Conservation (phyloP, 2,797 vertebrate genomes). For the Takifugu ocellatus region DNA sequence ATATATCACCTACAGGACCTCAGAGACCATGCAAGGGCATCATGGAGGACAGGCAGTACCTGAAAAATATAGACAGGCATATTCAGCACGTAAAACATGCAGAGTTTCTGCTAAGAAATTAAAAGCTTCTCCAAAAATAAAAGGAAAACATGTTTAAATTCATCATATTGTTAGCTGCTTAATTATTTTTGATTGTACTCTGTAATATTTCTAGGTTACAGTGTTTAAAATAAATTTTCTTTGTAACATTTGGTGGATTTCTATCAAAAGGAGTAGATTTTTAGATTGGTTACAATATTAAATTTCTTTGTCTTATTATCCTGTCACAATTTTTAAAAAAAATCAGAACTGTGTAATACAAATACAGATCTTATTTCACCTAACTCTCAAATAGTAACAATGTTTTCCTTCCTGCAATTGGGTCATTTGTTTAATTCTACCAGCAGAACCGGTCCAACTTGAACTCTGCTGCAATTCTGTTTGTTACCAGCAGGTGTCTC, state of each 20-base stretch:
- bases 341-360: background rate
- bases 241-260: background rate
- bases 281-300: background rate
- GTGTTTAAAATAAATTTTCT: too few relatives aligned
- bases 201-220: too few relatives aligned
- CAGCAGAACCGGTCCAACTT: background rate
- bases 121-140: background rate
- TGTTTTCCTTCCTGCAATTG: background rate
- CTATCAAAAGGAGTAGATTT: background rate
- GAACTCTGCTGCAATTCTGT: constrained; percentile 33
- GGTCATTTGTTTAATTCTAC: background rate
- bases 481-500: constrained; percentile 35
- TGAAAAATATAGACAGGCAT: background rate
- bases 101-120: background rate
- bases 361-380: background rate
- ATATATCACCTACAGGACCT: background rate
- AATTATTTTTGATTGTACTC: background rate
- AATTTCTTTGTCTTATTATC: background rate
- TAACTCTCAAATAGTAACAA: background rate
- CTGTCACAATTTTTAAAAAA: background rate
- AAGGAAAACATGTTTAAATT: background rate
- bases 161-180: background rate
- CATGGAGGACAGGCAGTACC: background rate
- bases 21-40: constrained; percentile 3
- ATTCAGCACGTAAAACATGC: background rate